Percentiles rank a stretch among this genome's conserved stretches.
Conservation (phyloP, 1,140 invertebrate genomes). For the Dryas iulia region DNA sequence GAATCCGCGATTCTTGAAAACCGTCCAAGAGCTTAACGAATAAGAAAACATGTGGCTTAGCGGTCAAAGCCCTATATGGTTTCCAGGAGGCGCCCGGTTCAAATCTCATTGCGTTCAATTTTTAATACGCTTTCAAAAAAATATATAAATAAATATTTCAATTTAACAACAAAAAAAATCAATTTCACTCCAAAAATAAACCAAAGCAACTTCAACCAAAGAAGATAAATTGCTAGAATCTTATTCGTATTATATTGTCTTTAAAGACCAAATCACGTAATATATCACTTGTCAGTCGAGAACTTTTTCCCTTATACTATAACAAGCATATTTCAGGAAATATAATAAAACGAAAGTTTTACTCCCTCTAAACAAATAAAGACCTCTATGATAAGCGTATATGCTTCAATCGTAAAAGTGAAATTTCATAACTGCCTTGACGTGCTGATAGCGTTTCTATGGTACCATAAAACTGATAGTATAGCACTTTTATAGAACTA, state of each 20-base stretch:
- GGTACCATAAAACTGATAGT: constrained; percentile 2
- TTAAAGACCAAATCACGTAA: not conserved
- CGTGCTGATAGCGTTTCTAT: constrained; percentile 20
- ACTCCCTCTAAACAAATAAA: not conserved
- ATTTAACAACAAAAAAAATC: too few relatives aligned
- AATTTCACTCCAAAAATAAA: too few relatives aligned
- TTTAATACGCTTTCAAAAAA: too few relatives aligned
- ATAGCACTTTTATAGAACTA: not conserved
- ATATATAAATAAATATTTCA: too few relatives aligned
- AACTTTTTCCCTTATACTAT: not conserved
- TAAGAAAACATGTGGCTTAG: too few relatives aligned
- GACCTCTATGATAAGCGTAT: not conserved
- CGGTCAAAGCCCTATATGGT: too few relatives aligned
- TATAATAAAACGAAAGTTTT: not conserved
- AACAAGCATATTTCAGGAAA: not conserved
- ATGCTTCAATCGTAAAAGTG: constrained; percentile 8
- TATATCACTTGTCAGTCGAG: not conserved
- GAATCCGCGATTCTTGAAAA: too few relatives aligned
- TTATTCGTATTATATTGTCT: not conserved
- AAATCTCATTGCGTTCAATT: too few relatives aligned
- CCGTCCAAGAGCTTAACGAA: too few relatives aligned
- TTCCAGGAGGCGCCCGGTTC: too few relatives aligned
- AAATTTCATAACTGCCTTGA: constrained; percentile 14
- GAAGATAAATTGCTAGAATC: not conserved
- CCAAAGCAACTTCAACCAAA: not conserved